Evolutionary conservation across 2,113 vertebrate genomes (phyloP), one percentile per base, ranked within the genome.

Genomic region (Tapirus terrestris): DNA sequence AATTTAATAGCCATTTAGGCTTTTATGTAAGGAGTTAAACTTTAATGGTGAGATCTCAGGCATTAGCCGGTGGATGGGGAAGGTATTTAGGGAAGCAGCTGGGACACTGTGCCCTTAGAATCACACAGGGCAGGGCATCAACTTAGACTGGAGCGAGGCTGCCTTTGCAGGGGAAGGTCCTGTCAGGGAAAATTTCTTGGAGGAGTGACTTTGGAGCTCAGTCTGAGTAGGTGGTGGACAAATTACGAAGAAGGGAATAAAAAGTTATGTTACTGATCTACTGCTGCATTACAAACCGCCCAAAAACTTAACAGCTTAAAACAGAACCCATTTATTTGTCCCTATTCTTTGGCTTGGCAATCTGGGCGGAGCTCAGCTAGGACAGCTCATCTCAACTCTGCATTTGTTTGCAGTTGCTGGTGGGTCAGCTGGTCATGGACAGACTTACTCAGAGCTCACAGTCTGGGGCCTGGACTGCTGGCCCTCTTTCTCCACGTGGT

Each of bases 1-100:
- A 96, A 91, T 91, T 76, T 81, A 94, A 93, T 68, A 67, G 92
- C 14, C 17, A 73, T 75, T 93, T 70, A 76, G 68, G 53, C 81
- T 96, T 84, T 97, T 89, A 85, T 39, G 8, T 89, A 92, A 77
- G 73, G 43, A 58, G 84, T 58, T 81, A 61, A 85, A 65, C 27
- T 83, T 89, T 36, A 91, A 68, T 60, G 58, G 17, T 56, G 60
- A 85, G 58, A 92, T 70, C 51, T 31, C 18, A 90, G 43, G 82
- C 91, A 70, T 85, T 68, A 63, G 72, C 53, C 27, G 25, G 33
- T 25, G 27, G 72, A 29, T 51, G 43, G 17, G 16, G 21, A 76
- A 93, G 72, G 36, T 60, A 33, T 65, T 51, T 10, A 85, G 80
- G 86, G 65, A 48, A 21, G 63, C 45, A 39, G 27, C 8, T 39